Percentiles rank a stretch among this genome's conserved stretches.
Evolutionary conservation across 2,113 vertebrate species (phyloP).

Genomic region (Hemichromis elongatus): DNA sequence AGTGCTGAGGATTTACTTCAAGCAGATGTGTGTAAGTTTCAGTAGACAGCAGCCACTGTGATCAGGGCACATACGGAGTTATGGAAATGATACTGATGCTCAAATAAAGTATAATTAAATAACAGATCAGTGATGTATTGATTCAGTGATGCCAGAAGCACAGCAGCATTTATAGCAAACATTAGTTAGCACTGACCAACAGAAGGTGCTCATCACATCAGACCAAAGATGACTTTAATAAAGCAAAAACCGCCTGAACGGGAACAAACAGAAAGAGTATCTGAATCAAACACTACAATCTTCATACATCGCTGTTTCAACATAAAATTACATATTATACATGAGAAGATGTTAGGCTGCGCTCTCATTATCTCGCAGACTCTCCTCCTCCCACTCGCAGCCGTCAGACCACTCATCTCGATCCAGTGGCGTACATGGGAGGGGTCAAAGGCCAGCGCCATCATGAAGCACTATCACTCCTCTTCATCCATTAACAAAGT

Average conservation of each 20-base stretch:
- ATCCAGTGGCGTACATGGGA: conserved; percentile 49
- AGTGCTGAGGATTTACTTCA: neutral
- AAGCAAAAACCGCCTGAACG: neutral
- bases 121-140: neutral
- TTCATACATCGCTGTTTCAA: neutral
- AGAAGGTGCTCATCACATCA: neutral
- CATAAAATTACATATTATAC: neutral
- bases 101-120: neutral
- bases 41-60: neutral
- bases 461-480: conserved; percentile 58
- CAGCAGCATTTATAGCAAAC: neutral
- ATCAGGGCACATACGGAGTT: neutral
- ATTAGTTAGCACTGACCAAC: neutral
- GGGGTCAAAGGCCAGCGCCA: conserved; percentile 51
- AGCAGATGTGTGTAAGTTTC: neutral
- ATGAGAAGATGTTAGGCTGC: neutral
- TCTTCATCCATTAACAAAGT: conserved; percentile 57
- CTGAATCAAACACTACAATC: neutral
- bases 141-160: neutral
- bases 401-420: conserved; percentile 57
- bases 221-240: neutral
- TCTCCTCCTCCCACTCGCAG: conserved; percentile 57
- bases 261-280: too few species aligned
- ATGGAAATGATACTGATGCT: neutral
- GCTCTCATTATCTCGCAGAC: conserved; percentile 51